These are phyloP conservation scores for Tiaroga cobitis DNA, from an alignment of 2,797 vertebrate genomes.

Conservation along the genomic window DNA sequence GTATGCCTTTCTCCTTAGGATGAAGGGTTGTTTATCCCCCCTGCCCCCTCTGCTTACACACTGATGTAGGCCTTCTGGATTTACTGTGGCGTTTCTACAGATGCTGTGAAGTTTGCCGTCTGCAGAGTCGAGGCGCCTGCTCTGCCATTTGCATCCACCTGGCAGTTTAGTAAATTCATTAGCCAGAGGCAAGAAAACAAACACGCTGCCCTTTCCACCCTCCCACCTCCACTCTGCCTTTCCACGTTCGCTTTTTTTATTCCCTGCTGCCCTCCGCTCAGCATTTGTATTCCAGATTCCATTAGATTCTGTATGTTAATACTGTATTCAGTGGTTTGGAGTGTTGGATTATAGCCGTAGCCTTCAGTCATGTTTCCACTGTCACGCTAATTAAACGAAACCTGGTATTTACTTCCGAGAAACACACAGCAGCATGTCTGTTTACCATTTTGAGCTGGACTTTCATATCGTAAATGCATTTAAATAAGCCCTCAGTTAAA, in stretches of 20 bases:
- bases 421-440: conserved; percentile 22
- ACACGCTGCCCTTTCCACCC: conserved; percentile 46
- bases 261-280: conserved; percentile 28
- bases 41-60: conserved; percentile 39
- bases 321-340: conserved; percentile 28
- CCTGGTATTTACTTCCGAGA: conserved; percentile 28
- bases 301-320: conserved; percentile 30
- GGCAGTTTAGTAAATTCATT: conserved; percentile 61
- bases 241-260: conserved; percentile 14
- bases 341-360: conserved; percentile 35
- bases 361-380: conserved; percentile 45
- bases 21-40: conserved; percentile 39
- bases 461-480: conserved; percentile 37
- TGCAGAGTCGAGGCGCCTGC: conserved; percentile 50
- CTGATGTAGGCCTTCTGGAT: conserved; percentile 57
- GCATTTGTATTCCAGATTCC: conserved; percentile 41
- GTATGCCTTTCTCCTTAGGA: conserved; percentile 34
- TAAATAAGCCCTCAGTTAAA: conserved; percentile 17
- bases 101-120: conserved; percentile 61
- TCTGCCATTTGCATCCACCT: conserved; percentile 62
- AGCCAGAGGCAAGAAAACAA: conserved; percentile 59
- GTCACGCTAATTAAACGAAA: conserved; percentile 40
- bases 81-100: conserved; percentile 57
- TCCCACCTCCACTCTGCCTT: conserved; percentile 23
- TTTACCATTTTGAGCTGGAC: conserved; percentile 5